phyloP scores from a whole-genome alignment of 2,797 vertebrate species.

The Botia kubotai region DNA sequence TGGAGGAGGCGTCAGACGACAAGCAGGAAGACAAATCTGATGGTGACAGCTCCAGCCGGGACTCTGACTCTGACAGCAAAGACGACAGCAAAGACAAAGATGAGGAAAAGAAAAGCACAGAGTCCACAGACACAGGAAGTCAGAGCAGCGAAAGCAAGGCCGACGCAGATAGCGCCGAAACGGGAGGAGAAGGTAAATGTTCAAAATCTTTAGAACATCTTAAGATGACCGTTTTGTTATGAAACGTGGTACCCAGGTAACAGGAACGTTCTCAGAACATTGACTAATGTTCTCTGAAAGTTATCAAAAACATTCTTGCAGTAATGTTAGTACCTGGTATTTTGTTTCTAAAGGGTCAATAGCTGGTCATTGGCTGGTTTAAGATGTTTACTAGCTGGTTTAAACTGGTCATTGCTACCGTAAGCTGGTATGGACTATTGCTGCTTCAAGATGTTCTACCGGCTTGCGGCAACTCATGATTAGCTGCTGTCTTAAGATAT shows the following conservation, averaged over 20 bases:
- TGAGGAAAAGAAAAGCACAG: conserved; percentile 13
- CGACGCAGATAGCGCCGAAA: conserved; percentile 50
- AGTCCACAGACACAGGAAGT: conserved; percentile 47
- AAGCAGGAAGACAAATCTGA: conserved; percentile 28
- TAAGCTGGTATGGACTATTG: neutral
- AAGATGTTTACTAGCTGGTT: neutral
- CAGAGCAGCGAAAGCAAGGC: conserved; percentile 36
- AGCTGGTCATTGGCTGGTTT: neutral
- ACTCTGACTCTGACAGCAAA: neutral
- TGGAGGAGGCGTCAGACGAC: conserved; percentile 22
- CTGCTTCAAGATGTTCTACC: neutral
- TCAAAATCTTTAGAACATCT: neutral
- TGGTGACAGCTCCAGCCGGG: conserved; percentile 23
- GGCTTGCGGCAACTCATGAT: neutral
- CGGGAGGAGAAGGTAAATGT: conserved; percentile 48
- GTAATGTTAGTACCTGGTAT: neutral
- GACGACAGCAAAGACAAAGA: conserved; percentile 39
- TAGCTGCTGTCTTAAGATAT: neutral
- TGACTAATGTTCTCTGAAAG: no score
- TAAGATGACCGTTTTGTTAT: neutral
- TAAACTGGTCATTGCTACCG: neutral
- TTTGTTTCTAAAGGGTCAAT: conserved; percentile 28
- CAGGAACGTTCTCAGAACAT: no score
- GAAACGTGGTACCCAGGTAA: neutral
- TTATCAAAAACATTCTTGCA: no score